Evolutionary conservation across 2,888 invertebrate species (phyloP).

Genomic region (Sphaeridia pumilis): DNA sequence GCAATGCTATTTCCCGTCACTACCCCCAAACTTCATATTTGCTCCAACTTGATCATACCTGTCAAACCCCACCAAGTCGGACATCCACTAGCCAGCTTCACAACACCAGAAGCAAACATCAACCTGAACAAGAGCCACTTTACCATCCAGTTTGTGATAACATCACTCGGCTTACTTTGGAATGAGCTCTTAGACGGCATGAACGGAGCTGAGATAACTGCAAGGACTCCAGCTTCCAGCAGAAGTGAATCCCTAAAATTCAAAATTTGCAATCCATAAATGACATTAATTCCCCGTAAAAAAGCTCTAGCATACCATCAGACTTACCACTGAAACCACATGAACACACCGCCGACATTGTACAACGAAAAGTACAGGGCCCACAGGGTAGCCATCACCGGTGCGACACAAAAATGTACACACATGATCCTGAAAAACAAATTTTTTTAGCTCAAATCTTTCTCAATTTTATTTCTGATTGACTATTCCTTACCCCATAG

Average conservation of each 20-base stretch:
- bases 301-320: background rate
- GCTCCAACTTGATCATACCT: constrained; percentile 47
- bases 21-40: too few species aligned
- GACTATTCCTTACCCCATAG: constrained; percentile 49
- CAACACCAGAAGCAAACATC: constrained; percentile 57
- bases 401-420: constrained; percentile 44
- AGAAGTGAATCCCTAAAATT: constrained; percentile 55
- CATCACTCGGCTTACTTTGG: constrained; percentile 40
- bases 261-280: background rate
- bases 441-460: background rate
- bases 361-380: constrained; percentile 59
- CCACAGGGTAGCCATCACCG: constrained; percentile 55
- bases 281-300: background rate
- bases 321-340: constrained; percentile 58
- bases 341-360: constrained; percentile 62
- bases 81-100: constrained; percentile 58
- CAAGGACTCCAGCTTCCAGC: constrained; percentile 59
- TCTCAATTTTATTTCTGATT: too few species aligned
- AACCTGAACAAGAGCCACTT: constrained; percentile 62
- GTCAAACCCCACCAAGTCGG: constrained; percentile 67
- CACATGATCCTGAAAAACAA: constrained; percentile 20
- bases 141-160: constrained; percentile 54
- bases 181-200: constrained; percentile 40
- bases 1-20: background rate
- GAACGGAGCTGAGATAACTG: constrained; percentile 56